Evolutionary conservation across 2,888 invertebrate species (phyloP), one percentile per base, ranked within the genome.

Genomic region (Empis stercorea): DNA sequence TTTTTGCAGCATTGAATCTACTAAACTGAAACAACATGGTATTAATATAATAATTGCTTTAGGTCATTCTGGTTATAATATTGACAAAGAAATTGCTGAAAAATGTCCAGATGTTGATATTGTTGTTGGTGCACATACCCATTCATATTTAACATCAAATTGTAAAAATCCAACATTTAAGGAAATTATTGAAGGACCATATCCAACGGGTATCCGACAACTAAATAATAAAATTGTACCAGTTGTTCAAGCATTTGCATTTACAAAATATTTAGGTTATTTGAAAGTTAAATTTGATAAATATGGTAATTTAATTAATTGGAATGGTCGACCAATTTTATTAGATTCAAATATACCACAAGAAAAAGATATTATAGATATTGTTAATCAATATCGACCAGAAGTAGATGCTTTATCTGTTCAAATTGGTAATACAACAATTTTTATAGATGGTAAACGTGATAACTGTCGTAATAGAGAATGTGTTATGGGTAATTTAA

Each of bases 121-220:
- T 23, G 86, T 92, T 1, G 78, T 92, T 38, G 92, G 92, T 7
- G 91, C 91, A 0, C 91, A 92, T 59, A 84, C 87, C 1, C 84
- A 92, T 59, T 88, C 88, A 0, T 89, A 92, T 61, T 71, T 91
- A 2, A 91, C 83, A 73, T 81, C 78, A 51, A 72, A 68, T 30
- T 85, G 84, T 0, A 81, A 82, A 54, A 58, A 64, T 1, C 87
- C 81, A 1, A 71, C 75, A 0, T 94, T 94, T 68, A 93, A 93
- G 0, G 89, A 91, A 58, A 60, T 64, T 23, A 71, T 80, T 0
- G 76, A 77, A 55, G 87, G 81, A 1, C 71, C 75, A 0, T 89
- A 89, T 65, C 89, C 89, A 0, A 76, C 74, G 2, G 70, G 81
- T 38, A 73, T 87, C 0, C 71, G 65, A 15, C 84, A 86, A 66